Conservation (phyloP, 1,140 invertebrate genomes). For the Dryas iulia region DNA sequence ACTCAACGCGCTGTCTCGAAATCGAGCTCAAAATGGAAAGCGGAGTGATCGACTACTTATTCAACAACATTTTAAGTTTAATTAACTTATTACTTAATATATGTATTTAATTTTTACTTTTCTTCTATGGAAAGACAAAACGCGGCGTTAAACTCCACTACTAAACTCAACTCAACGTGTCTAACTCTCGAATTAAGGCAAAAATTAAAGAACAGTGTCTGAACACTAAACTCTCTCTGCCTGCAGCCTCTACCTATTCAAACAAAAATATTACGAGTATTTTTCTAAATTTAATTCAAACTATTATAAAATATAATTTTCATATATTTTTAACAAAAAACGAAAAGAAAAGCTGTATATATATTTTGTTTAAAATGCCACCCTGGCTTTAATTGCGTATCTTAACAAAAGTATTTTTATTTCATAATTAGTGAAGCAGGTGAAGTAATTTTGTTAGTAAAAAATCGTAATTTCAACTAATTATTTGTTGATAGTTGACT, state of each 20-base stretch:
- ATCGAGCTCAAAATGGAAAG: neutral
- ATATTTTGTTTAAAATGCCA: neutral
- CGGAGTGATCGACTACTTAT: neutral
- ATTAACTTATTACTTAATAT: rapidly evolving
- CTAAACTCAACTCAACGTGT: neutral
- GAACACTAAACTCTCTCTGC: too few relatives aligned
- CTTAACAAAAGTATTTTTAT: neutral
- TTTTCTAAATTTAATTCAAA: too few relatives aligned
- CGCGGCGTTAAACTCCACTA: neutral
- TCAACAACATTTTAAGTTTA: too few relatives aligned
- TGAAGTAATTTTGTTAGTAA: neutral
- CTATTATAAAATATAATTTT: too few relatives aligned
- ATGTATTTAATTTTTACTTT: neutral
- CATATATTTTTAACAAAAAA: too few relatives aligned
- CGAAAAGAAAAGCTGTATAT: too few relatives aligned
- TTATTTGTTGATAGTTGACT: neutral
- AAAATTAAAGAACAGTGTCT: too few relatives aligned
- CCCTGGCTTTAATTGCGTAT: neutral
- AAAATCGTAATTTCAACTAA: neutral
- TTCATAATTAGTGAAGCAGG: neutral
- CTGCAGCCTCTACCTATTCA: too few relatives aligned
- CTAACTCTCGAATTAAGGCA: neutral
- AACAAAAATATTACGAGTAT: too few relatives aligned
- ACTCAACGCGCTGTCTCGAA: neutral
- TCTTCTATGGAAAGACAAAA: neutral